Evolutionary conservation across 2,888 invertebrate species (phyloP), one percentile per base, ranked within the genome.

Genomic region (Agriopis marginaria): DNA sequence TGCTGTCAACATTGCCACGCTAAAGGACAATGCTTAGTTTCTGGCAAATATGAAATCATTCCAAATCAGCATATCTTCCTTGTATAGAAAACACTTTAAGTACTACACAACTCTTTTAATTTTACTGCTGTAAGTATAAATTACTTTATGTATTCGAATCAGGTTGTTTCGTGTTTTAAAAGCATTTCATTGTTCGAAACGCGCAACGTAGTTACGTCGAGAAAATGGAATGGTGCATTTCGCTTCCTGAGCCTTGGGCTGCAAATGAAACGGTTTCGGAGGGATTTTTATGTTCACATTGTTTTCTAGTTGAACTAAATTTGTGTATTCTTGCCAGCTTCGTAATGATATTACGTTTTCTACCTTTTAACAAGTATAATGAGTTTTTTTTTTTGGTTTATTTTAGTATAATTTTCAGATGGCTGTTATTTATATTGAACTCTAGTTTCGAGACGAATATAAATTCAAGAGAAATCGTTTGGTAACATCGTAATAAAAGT

Each of bases 111-210:
- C 63, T 58, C 63, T 75, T 72, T 79, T 79, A 76, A 78, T 75
- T 79, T 79, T 79, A 79, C 74, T 68, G 65, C 61, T 73, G 65
- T 74, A 69, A 70, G 66, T 65, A 75, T 80, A 82, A 87, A 86
- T 87, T 86, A 86, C 81, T 82, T 86, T 84, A 85, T 85, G 82
- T 85, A 84, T 87, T 87, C 81, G 83, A 86, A 89, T 89, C 87
- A 88, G 86, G 87, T 88, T 87, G 87, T 89, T 88, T 85, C 87
- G 85, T 89, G 88, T 91, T 92, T 92, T 92, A 92, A 93, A 92
- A 93, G 92, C 93, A 88, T 92, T 93, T 90, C 91, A 91, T 92
- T 92, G 93, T 93, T 90, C 89, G 85, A 87, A 87, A 84, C 86
- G 86, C 86, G 87, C 88, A 87, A 89, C 80, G 88, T 87, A 86